Evolutionary conservation across 2,888 invertebrate species (phyloP), one percentile per base, ranked within the genome.

Genomic region (Perithous albicinctus): DNA sequence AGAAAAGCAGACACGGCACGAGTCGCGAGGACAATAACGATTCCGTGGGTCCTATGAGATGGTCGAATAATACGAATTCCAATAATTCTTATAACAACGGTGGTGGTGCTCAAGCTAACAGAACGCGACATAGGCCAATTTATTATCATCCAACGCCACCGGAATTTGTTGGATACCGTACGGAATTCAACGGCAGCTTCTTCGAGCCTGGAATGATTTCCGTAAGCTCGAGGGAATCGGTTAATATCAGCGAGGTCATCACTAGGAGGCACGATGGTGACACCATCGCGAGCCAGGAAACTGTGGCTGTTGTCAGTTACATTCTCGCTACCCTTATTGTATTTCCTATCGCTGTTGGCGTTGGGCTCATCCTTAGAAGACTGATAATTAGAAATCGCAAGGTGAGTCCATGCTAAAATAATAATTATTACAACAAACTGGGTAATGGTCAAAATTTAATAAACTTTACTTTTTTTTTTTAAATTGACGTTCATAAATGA

Each of bases 321-420:
- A 91, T 93, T 64, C 87, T 93, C 67, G 93, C 93, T 20, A 93
- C 93, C 29, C 90, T 93, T 80, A 92, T 93, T 73, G 91, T 93
- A 54, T 92, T 93, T 83, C 93, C 93, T 41, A 91, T 93, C 74
- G 91, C 93, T 79, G 90, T 93, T 83, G 93, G 93, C 81, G 90
- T 93, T 82, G 92, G 90, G 76, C 91, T 92, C 85, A 92, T 92
- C 83, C 89, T 92, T 76, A 91, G 92, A 91, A 92, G 92, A 92
- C 91, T 92, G 91, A 92, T 92, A 86, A 89, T 92, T 89, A 92
- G 90, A 87, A 92, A 92, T 90, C 92, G 92, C 88, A 92, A 92
- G 92, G 92, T 92, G 85, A 90, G 88, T 78, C n/a, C n/a, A n/a
- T n/a, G n/a, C n/a, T n/a, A n/a, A n/a, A n/a, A n/a, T n/a, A n/a